These are phyloP conservation scores for Ceratosolen solmsi DNA, from an alignment of 1,140 invertebrate genomes.

Conservation along the genomic window DNA sequence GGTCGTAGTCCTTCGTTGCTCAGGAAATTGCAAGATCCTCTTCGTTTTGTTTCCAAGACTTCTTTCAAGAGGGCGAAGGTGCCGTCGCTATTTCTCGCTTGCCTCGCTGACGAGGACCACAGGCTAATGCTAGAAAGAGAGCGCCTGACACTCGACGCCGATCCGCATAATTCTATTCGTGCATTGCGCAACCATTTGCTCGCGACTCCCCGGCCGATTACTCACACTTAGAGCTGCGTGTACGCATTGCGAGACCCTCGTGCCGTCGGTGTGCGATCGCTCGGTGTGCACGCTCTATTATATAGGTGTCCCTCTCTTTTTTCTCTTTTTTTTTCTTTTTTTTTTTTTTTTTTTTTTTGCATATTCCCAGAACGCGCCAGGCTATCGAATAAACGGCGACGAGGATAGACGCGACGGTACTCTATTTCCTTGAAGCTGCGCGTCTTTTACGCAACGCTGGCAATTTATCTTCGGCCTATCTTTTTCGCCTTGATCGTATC, in stretches of 20 bases:
- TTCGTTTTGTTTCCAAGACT: too few species aligned
- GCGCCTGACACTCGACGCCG: not conserved
- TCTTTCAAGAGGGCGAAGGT: too few species aligned
- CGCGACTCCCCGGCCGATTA: constrained; percentile 15
- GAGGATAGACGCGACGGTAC: constrained; percentile 17
- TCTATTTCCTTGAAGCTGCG: constrained; percentile 41
- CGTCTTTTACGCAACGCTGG: constrained; percentile 33
- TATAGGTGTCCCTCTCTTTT: not conserved
- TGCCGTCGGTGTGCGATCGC: not conserved
- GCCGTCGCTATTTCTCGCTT: not conserved
- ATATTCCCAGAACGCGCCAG: not conserved
- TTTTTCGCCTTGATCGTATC: constrained; percentile 43
- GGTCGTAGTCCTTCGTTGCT: too few species aligned
- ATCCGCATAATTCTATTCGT: constrained; percentile 46
- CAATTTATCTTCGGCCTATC: constrained; percentile 33
- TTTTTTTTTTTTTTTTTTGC: too few species aligned
- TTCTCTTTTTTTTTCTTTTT: not conserved
- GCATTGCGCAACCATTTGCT: constrained; percentile 23
- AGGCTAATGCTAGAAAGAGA: not conserved
- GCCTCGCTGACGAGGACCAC: not conserved
- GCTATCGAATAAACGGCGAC: too few species aligned
- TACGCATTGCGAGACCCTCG: constrained; percentile 2
- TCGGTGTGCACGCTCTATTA: not conserved
- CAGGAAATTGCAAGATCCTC: too few species aligned
- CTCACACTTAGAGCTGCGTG: not conserved